Percentiles rank a stretch among this genome's conserved stretches.
phyloP scores from a whole-genome alignment of 2,888 invertebrate species.

The Clostera curtula region DNA sequence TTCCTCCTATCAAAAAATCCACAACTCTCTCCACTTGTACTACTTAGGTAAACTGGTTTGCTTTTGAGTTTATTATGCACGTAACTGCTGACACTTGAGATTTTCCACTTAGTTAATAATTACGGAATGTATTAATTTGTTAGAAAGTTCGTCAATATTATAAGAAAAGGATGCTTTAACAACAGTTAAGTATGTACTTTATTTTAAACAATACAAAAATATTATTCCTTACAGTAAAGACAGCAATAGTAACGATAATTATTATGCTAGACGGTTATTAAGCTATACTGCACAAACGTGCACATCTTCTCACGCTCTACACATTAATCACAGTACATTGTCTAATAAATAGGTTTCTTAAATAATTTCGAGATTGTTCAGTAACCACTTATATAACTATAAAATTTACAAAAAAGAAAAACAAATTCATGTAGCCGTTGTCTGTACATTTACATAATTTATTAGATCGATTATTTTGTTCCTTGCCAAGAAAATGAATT shows the following conservation, averaged over 20 bases:
- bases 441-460: too few species aligned
- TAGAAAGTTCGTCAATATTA: conserved; percentile 49
- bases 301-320: conserved; percentile 20
- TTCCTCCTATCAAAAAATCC: too few species aligned
- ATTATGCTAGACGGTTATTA: conserved; percentile 17
- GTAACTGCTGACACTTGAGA: too few species aligned
- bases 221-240: conserved; percentile 58
- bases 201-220: conserved; percentile 72
- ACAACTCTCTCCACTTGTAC: too few species aligned
- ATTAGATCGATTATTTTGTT: conserved; percentile 43
- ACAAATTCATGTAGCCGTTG: conserved; percentile 45
- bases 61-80: too few species aligned
- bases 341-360: conserved; percentile 56
- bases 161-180: conserved; percentile 53
- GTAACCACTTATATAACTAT: conserved; percentile 65
- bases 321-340: conserved; percentile 58
- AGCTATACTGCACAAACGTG: too few species aligned
- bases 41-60: too few species aligned
- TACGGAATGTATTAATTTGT: too few species aligned
- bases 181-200: conserved; percentile 62
- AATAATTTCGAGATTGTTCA: conserved; percentile 52
- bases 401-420: conserved; percentile 58
- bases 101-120: too few species aligned
- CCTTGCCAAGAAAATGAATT: conserved; percentile 39
- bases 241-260: conserved; percentile 49